A percentile compares a stretch with the other conserved stretches of the same genome.
These are phyloP conservation scores for Hybognathus amarus DNA, from an alignment of 2,797 vertebrate genomes.

Conservation along the genomic window DNA sequence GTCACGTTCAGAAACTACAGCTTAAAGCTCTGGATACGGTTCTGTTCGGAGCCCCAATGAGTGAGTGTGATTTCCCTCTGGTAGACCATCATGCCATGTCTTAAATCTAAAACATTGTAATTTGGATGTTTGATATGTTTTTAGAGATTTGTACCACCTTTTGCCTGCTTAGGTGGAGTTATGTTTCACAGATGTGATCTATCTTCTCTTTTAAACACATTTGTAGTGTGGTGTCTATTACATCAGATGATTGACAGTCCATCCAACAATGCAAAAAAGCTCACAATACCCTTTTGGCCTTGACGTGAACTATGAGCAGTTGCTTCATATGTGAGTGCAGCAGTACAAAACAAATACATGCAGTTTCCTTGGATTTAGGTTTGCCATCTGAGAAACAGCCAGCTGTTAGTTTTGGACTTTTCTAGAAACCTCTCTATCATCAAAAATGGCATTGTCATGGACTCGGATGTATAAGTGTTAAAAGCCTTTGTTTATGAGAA, in stretches of 20 bases:
- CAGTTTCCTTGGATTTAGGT: background rate
- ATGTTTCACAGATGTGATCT: background rate
- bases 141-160: background rate
- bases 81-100: background rate
- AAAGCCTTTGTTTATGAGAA: background rate
- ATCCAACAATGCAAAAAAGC: slow-evolving; percentile 26
- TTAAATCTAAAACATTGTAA: background rate
- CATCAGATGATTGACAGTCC: background rate
- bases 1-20: slow-evolving; percentile 95
- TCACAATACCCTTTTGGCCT: slow-evolving; percentile 11
- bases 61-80: slow-evolving; percentile 76
- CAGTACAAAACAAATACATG: background rate
- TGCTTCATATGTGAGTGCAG: background rate
- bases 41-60: slow-evolving; percentile 91
- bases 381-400: background rate
- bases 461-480: background rate
- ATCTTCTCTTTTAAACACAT: background rate
- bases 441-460: background rate
- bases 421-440: background rate
- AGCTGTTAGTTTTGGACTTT: background rate
- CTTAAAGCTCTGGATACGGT: slow-evolving; percentile 96
- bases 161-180: background rate
- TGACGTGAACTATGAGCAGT: background rate
- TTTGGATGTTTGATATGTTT: background rate
- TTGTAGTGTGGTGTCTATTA: background rate